Conservation (phyloP, 1,140 invertebrate species). For the Drosophila repleta region DNA sequence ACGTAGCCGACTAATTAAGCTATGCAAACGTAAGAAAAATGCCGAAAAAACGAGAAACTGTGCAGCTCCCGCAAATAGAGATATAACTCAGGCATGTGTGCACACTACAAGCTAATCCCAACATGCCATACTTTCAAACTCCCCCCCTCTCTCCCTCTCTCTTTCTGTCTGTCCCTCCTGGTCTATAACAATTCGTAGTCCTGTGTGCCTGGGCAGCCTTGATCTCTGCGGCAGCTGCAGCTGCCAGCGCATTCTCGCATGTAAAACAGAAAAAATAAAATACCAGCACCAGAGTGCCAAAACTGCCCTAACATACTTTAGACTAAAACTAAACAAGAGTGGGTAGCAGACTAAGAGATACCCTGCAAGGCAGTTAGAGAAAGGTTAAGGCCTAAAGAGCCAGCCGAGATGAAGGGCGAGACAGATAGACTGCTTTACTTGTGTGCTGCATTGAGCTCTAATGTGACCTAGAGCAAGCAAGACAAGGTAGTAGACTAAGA, state of each 20-base stretch:
- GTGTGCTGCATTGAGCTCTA: no score
- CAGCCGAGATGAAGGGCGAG: no score
- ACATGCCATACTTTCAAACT: slow-evolving; percentile 22
- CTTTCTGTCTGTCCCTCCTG: not conserved
- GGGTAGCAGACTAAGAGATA: not conserved
- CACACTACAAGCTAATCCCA: slow-evolving; percentile 64
- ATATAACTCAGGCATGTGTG: slow-evolving; percentile 69
- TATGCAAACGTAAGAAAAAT: slow-evolving; percentile 45
- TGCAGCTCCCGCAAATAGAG: slow-evolving; percentile 64
- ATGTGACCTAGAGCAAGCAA: no score
- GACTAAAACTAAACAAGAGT: slow-evolving; percentile 26
- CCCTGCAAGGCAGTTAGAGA: not conserved
- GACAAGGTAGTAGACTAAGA: not conserved
- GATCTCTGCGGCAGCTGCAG: slow-evolving; percentile 65
- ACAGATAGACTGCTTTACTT: no score
- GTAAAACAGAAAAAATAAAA: slow-evolving; percentile 48
- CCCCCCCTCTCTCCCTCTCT: not conserved
- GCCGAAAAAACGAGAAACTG: slow-evolving; percentile 25
- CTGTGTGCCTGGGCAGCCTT: slow-evolving; percentile 20
- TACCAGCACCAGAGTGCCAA: slow-evolving; percentile 55
- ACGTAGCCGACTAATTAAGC: slow-evolving; percentile 70
- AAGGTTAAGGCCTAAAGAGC: no score
- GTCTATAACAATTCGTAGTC: not conserved
- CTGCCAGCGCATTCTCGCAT: slow-evolving; percentile 60
- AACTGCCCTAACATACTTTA: slow-evolving; percentile 60